Evolutionary conservation across 2,888 invertebrate genomes (phyloP).

Genomic region (Mythimna vitellina): DNA sequence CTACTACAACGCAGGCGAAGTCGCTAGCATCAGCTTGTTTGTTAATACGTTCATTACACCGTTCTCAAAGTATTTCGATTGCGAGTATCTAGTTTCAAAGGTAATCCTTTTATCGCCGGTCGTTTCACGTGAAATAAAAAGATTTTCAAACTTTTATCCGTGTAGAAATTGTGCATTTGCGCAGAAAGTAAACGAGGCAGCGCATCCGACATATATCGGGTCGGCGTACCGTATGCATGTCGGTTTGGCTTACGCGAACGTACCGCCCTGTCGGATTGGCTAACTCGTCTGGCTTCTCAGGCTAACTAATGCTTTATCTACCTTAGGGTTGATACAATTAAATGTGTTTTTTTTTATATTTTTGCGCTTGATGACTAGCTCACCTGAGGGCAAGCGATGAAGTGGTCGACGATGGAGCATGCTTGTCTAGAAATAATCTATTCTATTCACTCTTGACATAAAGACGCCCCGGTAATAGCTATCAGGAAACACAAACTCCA

Average conservation of each 20-base stretch:
- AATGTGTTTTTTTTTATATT: background rate
- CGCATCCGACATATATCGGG: constrained; percentile 17
- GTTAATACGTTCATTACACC: too few species aligned
- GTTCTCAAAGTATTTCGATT: constrained; percentile 11
- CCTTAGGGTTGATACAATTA: constrained; percentile 13
- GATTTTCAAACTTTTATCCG: constrained; percentile 18
- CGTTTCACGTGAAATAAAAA: constrained; percentile 23
- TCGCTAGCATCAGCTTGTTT: background rate
- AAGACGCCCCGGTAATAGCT: too few species aligned
- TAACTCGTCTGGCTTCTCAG: constrained; percentile 23
- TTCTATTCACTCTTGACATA: too few species aligned
- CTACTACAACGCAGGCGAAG: too few species aligned
- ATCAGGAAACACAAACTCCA: too few species aligned
- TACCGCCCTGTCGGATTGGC: constrained; percentile 25
- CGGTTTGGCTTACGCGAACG: constrained; percentile 36
- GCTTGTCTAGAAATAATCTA: too few species aligned
- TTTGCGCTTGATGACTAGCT: too few species aligned
- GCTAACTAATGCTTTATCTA: constrained; percentile 24
- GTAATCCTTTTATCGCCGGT: constrained; percentile 1
- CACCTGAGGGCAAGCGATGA: too few species aligned
- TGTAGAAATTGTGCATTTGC: constrained; percentile 40
- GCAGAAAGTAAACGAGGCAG: constrained; percentile 38
- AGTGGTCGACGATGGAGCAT: too few species aligned
- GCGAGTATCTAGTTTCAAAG: constrained; percentile 1
- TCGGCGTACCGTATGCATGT: constrained; percentile 19